Base-by-base conservation (phyloP, 92 coral and sea anemone genomes). In the Zoanthus sansibaricus region DNA sequence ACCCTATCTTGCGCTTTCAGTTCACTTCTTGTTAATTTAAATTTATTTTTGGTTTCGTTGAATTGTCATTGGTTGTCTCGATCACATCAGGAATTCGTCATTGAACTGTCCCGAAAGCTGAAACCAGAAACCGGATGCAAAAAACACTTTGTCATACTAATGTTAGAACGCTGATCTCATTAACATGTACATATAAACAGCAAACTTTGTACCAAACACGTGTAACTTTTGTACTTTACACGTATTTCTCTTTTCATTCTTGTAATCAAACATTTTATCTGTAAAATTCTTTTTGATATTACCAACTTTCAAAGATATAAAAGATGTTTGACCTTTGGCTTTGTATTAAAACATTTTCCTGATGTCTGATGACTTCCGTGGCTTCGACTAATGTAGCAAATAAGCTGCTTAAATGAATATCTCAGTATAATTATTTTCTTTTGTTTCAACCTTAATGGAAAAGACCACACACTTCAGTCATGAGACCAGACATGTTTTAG, bases 41-140 rank as follows among this genome's bases (percentile, higher is more conserved):
- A 61, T 75, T 75, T 75, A 75, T 75, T 75, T 74, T 75, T 75
- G 52, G 59, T 75, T 9, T 74, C 64, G 10, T 3, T 25, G 9
- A 18, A 11, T 75, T 47, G 9, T 48, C 30, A 75, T 49, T 75
- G 61, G 79, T 10, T 48, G 44, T 48, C 5, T 10, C 52, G 12
- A 61, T 25, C 33, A 75, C 49, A 73, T 1, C 55, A 42, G 77
- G 32, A 18, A 42, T 30, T 74, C 56, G n/a, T 0, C 10, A 17
- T 74, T n/a, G 20, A 37, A 25, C 4, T 37, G 2, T 4, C 42
- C 25, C 58, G 8, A 18, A 49, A 75, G 61, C 79, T 75, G 79
- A 75, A 9, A 75, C 56, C 79, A 48, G 79, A 75, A 75, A 48
- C 62, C 17, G 6, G 18, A 49, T 37, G 30, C 58, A 31, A 75